These are phyloP conservation scores for Melanchra persicariae DNA, from an alignment of 2,888 invertebrate genomes.

Conservation along the genomic window DNA sequence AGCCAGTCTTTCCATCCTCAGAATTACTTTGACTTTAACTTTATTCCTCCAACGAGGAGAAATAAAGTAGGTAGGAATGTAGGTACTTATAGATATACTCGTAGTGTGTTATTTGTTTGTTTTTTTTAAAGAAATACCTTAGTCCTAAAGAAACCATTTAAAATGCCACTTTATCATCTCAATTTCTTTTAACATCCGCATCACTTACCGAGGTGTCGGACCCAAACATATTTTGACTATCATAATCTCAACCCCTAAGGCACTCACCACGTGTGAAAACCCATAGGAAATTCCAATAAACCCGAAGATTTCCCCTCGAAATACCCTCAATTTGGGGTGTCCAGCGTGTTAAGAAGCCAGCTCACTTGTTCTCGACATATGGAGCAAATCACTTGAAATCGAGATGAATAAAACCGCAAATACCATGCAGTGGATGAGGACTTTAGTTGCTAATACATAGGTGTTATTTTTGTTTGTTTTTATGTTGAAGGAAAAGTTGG, in stretches of 20 bases:
- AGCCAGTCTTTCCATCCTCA: too few species aligned
- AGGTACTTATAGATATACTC: too few species aligned
- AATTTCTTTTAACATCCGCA: background rate
- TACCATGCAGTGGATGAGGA: slow-evolving; percentile 33
- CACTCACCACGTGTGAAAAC: slow-evolving; percentile 80
- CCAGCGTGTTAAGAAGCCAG: slow-evolving; percentile 85
- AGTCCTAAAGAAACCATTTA: background rate
- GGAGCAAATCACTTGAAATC: slow-evolving; percentile 84
- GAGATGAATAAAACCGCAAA: slow-evolving; percentile 69
- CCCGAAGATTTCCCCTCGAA: slow-evolving; percentile 82
- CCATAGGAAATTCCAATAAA: slow-evolving; percentile 88
- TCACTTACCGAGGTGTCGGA: slow-evolving; percentile 41
- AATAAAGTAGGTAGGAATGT: too few species aligned
- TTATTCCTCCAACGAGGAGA: too few species aligned
- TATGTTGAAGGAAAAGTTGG: slow-evolving; percentile 62
- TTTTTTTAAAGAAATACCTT: background rate
- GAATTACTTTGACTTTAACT: too few species aligned
- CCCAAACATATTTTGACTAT: slow-evolving; percentile 57
- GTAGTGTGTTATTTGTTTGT: too few species aligned
- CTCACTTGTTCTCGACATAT: slow-evolving; percentile 88
- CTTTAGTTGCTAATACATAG: slow-evolving; percentile 55
- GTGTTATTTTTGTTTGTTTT: slow-evolving; percentile 56
- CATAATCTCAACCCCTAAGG: slow-evolving; percentile 69
- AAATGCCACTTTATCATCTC: background rate
- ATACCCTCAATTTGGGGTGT: slow-evolving; percentile 87